These are phyloP conservation scores for Cataglyphis livida DNA, from an alignment of 2,888 invertebrate species.

Conservation along the genomic window DNA sequence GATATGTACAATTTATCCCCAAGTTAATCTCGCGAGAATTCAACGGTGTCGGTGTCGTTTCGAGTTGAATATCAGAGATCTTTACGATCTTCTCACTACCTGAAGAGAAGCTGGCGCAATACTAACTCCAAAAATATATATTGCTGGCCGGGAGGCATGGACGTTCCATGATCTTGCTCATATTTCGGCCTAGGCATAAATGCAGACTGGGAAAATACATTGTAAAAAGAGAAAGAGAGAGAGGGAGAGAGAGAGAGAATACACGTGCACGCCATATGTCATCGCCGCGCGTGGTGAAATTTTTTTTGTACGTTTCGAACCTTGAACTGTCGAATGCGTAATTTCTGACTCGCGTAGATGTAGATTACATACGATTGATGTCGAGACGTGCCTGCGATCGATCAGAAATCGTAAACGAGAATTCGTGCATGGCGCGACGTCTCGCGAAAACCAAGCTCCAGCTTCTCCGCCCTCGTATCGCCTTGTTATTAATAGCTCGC, in stretches of 20 bases:
- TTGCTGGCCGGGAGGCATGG: constrained; percentile 38
- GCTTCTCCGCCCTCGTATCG: constrained; percentile 55
- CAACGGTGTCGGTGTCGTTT: constrained; percentile 34
- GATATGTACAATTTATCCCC: not conserved
- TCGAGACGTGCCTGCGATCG: not conserved
- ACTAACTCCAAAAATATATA: constrained; percentile 71
- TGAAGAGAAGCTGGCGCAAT: constrained; percentile 36
- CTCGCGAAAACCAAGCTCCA: constrained; percentile 55
- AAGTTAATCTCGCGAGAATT: constrained; percentile 5
- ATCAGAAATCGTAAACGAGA: constrained; percentile 23
- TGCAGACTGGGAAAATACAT: constrained; percentile 56
- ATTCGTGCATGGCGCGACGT: constrained; percentile 30
- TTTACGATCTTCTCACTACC: constrained; percentile 61
- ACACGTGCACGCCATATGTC: constrained; percentile 76
- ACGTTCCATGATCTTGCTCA: constrained; percentile 59
- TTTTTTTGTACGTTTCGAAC: constrained; percentile 69
- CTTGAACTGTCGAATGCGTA: constrained; percentile 66
- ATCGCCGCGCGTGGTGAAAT: constrained; percentile 33
- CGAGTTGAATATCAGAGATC: constrained; percentile 65
- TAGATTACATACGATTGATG: not conserved
- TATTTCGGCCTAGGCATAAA: constrained; percentile 75
- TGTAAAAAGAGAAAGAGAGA: constrained; percentile 20
- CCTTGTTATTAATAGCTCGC: constrained; percentile 67
- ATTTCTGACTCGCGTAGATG: not conserved
- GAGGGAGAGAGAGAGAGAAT: constrained; percentile 29